A percentile compares a stretch with the other conserved stretches of the same genome.
Evolutionary conservation across 2,113 vertebrate genomes (phyloP).

Genomic region (Aythya baeri): DNA sequence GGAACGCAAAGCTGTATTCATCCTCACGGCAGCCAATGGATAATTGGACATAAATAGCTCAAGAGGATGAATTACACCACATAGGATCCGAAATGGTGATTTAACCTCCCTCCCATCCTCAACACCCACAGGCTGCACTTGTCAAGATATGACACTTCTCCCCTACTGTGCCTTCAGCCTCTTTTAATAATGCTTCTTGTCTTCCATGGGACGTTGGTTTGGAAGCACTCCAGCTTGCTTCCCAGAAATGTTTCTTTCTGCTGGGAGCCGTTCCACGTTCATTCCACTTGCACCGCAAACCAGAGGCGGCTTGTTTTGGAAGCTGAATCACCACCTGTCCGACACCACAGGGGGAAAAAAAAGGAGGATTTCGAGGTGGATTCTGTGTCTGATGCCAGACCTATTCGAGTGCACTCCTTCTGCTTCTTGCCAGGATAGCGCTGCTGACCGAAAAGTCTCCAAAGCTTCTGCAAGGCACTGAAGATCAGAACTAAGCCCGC

Average conservation of each 20-base stretch:
- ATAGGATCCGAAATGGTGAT: constrained; percentile 39
- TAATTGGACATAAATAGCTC: constrained; percentile 55
- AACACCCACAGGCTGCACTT: constrained; percentile 52
- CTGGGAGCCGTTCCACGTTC: constrained; percentile 52
- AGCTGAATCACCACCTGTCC: constrained; percentile 64
- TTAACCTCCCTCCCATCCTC: constrained; percentile 58
- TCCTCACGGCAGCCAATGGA: constrained; percentile 22
- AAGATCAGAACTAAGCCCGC: background rate
- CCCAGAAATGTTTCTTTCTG: constrained; percentile 67
- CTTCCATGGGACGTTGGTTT: constrained; percentile 64
- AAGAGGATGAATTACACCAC: constrained; percentile 36
- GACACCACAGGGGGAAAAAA: background rate
- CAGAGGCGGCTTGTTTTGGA: constrained; percentile 65
- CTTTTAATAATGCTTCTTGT: constrained; percentile 61
- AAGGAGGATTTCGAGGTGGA: constrained; percentile 1
- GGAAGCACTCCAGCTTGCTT: constrained; percentile 62
- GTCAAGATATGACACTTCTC: constrained; percentile 52
- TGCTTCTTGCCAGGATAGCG: background rate
- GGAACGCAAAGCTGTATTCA: background rate
- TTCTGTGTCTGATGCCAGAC: background rate
- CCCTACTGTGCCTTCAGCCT: constrained; percentile 45
- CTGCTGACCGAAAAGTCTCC: background rate
- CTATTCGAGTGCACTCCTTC: background rate
- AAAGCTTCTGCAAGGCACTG: background rate
- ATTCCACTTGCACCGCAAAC: constrained; percentile 37